Evolutionary conservation across 2,888 invertebrate genomes (phyloP).

Genomic region (Eristalis arbustorum): DNA sequence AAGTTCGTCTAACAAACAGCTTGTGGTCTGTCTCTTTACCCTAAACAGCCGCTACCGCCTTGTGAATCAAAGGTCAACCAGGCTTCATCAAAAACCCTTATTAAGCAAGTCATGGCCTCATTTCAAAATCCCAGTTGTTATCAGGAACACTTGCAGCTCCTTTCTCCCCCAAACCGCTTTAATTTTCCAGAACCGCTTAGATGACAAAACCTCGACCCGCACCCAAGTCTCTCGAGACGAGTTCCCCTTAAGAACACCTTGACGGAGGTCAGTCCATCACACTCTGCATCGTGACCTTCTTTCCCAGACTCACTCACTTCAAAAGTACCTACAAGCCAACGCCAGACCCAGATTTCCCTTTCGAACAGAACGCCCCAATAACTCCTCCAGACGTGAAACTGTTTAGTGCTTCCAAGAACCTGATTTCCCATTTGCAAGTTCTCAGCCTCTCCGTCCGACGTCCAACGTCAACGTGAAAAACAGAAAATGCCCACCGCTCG

Average conservation of each 20-base stretch:
- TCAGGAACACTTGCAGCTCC: too few species aligned
- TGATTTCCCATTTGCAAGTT: constrained; percentile 56
- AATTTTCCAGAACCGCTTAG: too few species aligned
- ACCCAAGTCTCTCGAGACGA: not conserved
- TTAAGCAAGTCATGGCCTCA: too few species aligned
- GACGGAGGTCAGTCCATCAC: not conserved
- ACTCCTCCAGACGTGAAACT: constrained; percentile 12
- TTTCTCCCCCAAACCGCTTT: too few species aligned
- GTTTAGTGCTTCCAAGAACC: constrained; percentile 16
- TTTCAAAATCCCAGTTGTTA: too few species aligned
- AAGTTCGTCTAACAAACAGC: too few species aligned
- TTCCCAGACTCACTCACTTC: not conserved
- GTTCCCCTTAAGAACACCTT: not conserved
- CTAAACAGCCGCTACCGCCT: too few species aligned
- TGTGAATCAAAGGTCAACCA: too few species aligned
- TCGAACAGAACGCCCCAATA: constrained; percentile 33
- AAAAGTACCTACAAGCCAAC: not conserved
- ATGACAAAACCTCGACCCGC: not conserved
- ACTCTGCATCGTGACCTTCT: not conserved
- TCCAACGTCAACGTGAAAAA: constrained; percentile 32
- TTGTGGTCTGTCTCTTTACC: too few species aligned
- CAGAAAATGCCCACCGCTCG: constrained; percentile 34
- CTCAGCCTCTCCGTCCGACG: constrained; percentile 21
- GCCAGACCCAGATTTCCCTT: constrained; percentile 35
- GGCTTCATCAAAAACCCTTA: too few species aligned